phyloP scores from a whole-genome alignment of 1,140 invertebrate genomes.

The Galendromus occidentalis region DNA sequence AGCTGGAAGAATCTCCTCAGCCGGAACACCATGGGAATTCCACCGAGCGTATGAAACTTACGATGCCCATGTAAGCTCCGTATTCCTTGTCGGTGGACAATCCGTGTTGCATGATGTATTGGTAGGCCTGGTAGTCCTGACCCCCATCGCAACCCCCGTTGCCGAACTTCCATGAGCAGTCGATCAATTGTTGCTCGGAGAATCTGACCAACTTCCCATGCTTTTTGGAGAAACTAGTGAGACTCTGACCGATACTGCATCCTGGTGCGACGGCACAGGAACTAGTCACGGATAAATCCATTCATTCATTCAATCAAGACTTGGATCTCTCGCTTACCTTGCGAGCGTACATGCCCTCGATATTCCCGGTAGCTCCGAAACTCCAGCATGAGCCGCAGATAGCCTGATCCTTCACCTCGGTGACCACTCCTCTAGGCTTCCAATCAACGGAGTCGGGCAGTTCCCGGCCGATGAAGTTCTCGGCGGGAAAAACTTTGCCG shows the following conservation, averaged over 20 bases:
- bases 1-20: neutral
- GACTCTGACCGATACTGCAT: neutral
- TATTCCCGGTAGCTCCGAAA: conserved; percentile 11
- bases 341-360: conserved; percentile 15
- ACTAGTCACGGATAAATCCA: neutral
- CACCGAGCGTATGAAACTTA: no score
- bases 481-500: conserved; percentile 44
- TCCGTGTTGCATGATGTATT: conserved; percentile 76
- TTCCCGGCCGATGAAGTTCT: conserved; percentile 18
- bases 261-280: neutral
- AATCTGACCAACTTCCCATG: conserved; percentile 16
- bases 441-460: conserved; percentile 53
- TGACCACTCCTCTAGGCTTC: conserved; percentile 66
- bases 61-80: conserved; percentile 67
- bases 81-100: conserved; percentile 75
- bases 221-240: conserved; percentile 10
- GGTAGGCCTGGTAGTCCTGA: conserved; percentile 64
- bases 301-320: neutral
- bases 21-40: conserved; percentile 10
- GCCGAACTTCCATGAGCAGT: conserved; percentile 86
- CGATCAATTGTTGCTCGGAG: conserved; percentile 50
- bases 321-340: conserved; percentile 48
- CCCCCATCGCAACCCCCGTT: conserved; percentile 95
- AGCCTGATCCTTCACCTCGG: conserved; percentile 51
- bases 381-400: conserved; percentile 90